Conservation (phyloP, 1,140 invertebrate genomes). For the Diachasma alloeum region DNA sequence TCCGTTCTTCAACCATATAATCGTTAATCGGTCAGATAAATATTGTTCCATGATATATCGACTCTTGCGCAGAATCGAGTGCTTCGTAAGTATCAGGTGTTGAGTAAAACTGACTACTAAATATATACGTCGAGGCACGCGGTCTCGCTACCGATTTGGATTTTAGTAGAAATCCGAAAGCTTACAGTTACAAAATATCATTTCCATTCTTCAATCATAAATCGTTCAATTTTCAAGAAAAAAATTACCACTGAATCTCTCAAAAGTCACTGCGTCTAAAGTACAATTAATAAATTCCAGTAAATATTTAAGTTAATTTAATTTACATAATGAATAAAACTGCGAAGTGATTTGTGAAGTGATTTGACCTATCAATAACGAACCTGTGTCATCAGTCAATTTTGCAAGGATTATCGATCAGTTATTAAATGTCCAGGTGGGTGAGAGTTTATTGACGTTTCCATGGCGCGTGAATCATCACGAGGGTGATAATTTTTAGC, state of each 20-base stretch:
- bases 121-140: constrained; percentile 49
- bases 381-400: background rate
- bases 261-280: too few species aligned
- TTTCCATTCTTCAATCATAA: background rate
- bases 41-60: background rate
- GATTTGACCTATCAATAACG: too few species aligned
- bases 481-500: too few species aligned
- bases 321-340: background rate
- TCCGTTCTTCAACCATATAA: too few species aligned
- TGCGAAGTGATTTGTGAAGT: background rate
- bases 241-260: too few species aligned
- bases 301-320: too few species aligned
- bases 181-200: background rate
- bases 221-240: background rate
- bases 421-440: background rate
- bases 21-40: background rate
- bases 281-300: too few species aligned
- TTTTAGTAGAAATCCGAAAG: background rate
- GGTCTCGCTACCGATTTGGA: constrained; percentile 29
- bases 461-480: background rate
- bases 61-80: constrained; percentile 41
- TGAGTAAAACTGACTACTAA: constrained; percentile 41
- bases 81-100: constrained; percentile 18
- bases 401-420: background rate
- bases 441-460: background rate